A percentile compares a stretch with the other conserved stretches of the same genome.
Evolutionary conservation across 2,888 invertebrate genomes (phyloP).

Genomic region (Campoletis raptor): DNA sequence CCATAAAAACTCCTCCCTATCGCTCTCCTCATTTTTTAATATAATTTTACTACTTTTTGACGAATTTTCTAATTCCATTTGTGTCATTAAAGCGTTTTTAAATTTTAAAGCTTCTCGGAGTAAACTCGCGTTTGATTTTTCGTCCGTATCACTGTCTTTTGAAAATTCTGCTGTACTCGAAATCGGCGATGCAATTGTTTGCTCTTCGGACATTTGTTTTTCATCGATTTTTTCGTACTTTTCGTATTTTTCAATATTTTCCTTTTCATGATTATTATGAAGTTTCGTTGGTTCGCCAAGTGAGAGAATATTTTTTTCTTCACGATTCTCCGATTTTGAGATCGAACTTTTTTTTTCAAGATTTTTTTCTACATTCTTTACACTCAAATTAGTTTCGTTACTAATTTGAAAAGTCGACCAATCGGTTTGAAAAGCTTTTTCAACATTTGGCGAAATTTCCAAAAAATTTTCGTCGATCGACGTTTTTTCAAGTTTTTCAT

Average conservation of each 20-base stretch:
- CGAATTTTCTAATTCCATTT: conserved; percentile 66
- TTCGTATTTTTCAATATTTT: no score
- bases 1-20: conserved; percentile 47
- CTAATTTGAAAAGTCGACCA: not conserved
- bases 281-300: rapidly evolving
- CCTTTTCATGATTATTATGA: not conserved
- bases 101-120: conserved; percentile 75
- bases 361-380: not conserved
- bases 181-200: conserved; percentile 48
- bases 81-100: conserved; percentile 72
- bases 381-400: not conserved
- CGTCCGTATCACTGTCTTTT: conserved; percentile 73
- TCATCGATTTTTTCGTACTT: no score
- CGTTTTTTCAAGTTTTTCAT: not conserved
- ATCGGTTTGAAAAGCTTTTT: not conserved
- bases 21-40: conserved; percentile 41
- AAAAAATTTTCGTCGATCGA: not conserved
- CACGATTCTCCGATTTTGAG: not conserved
- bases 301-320: not conserved
- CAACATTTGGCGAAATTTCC: not conserved
- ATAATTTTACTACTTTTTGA: not conserved
- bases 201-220: not conserved
- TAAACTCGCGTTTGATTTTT: conserved; percentile 73
- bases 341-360: not conserved
- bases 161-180: conserved; percentile 71